Evolutionary conservation across 1,140 invertebrate species (phyloP).

Genomic region (Neodiprion fabricii): DNA sequence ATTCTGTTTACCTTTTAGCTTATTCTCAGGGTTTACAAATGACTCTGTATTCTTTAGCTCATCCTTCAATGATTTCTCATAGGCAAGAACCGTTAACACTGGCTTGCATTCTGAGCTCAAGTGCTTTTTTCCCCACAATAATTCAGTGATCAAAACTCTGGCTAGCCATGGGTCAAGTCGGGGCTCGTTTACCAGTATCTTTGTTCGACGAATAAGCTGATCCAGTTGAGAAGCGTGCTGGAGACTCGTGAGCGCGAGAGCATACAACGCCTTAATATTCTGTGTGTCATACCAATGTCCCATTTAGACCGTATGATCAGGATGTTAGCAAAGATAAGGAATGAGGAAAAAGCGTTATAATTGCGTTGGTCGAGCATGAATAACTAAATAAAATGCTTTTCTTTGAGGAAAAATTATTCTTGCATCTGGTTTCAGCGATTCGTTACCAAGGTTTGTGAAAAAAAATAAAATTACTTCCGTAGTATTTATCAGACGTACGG

Average conservation of each 20-base stretch:
- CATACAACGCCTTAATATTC: conserved; percentile 75
- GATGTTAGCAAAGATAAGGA: neutral
- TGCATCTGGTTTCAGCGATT: no score
- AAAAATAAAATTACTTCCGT: no score
- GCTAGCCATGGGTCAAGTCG: conserved; percentile 75
- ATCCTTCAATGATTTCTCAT: conserved; percentile 65
- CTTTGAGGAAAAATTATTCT: no score
- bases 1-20: conserved; percentile 50
- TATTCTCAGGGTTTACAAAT: conserved; percentile 26
- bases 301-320: neutral
- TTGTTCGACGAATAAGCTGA: conserved; percentile 67
- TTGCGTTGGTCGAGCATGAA: neutral
- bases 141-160: conserved; percentile 79
- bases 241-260: conserved; percentile 75
- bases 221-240: conserved; percentile 71
- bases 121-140: conserved; percentile 80
- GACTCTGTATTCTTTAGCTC: conserved; percentile 43
- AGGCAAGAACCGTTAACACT: conserved; percentile 69
- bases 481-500: no score
- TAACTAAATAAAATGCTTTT: no score
- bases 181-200: conserved; percentile 71
- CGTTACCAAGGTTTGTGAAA: no score
- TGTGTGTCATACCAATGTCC: conserved; percentile 39
- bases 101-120: conserved; percentile 74
- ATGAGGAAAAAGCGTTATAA: neutral